Conservation (phyloP, 2,888 invertebrate genomes). For the Kryphioiulus occultus region DNA sequence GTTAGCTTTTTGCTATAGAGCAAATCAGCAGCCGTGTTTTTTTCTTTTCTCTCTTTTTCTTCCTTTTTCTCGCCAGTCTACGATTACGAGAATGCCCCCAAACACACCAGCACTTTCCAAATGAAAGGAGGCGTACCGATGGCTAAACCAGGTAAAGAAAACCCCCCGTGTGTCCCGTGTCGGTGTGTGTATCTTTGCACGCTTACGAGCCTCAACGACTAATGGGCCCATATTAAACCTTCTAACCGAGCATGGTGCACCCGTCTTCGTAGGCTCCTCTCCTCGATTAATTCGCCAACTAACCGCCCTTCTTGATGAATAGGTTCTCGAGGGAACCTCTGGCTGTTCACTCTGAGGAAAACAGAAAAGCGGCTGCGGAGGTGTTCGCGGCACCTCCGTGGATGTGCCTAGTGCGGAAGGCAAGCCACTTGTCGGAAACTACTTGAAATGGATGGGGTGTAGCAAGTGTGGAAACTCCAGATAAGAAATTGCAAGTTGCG, state of each 20-base stretch:
- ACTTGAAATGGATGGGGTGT: too few species aligned
- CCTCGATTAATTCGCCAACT: neutral
- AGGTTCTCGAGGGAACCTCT: neutral
- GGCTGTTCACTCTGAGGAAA: too few species aligned
- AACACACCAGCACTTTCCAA: conserved; percentile 55
- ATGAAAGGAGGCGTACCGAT: conserved; percentile 56
- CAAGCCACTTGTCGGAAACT: too few species aligned
- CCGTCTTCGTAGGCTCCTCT: neutral
- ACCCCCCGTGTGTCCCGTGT: conserved; percentile 47
- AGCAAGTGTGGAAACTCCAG: too few species aligned
- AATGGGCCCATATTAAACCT: neutral
- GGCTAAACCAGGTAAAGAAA: conserved; percentile 39
- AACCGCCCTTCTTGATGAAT: neutral
- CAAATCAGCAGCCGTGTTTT: conserved; percentile 16
- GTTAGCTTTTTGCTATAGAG: neutral
- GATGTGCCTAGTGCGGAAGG: too few species aligned
- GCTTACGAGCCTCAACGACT: neutral
- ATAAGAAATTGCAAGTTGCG: too few species aligned
- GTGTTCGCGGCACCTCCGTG: neutral
- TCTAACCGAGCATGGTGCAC: conserved; percentile 1
- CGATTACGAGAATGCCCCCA: conserved; percentile 47
- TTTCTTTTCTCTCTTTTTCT: conserved; percentile 22
- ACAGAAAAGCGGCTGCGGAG: neutral
- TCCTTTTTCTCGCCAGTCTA: conserved; percentile 24
- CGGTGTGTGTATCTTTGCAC: neutral